Percentiles rank a stretch among this genome's conserved stretches.
Evolutionary conservation across 2,113 vertebrate species (phyloP).

Genomic region (Bolborhynchus lineola): DNA sequence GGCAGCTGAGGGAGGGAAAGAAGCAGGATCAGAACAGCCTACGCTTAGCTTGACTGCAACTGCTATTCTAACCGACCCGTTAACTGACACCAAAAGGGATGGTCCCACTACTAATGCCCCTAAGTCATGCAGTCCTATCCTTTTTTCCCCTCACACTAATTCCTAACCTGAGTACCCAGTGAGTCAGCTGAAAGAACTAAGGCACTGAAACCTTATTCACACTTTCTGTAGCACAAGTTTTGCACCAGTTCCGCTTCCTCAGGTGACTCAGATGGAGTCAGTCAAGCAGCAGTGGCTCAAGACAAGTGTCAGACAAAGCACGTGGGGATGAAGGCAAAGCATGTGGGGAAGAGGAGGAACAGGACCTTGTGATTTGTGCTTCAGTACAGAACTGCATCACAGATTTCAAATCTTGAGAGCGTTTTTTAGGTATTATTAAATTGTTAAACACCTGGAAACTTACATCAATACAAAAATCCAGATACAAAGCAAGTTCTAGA

Average conservation of each 20-base stretch:
- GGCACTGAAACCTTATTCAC: background rate
- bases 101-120: background rate
- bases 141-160: background rate
- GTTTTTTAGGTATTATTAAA: background rate
- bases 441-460: background rate
- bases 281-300: background rate
- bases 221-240: background rate
- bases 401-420: background rate
- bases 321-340: background rate
- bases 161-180: background rate
- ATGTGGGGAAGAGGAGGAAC: background rate
- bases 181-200: background rate
- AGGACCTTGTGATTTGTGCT: background rate
- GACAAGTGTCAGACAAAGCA: background rate
- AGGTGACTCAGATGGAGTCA: background rate
- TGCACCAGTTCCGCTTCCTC: background rate
- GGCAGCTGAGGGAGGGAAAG: background rate
- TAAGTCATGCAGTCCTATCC: rapidly evolving
- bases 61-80: background rate
- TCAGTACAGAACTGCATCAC: background rate
- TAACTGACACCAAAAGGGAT: background rate
- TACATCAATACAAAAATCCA: background rate
- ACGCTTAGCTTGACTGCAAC: background rate
- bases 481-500: background rate
- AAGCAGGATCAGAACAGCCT: background rate